Evolutionary conservation across 2,113 vertebrate genomes (phyloP).

Genomic region (Patagioenas fasciata): DNA sequence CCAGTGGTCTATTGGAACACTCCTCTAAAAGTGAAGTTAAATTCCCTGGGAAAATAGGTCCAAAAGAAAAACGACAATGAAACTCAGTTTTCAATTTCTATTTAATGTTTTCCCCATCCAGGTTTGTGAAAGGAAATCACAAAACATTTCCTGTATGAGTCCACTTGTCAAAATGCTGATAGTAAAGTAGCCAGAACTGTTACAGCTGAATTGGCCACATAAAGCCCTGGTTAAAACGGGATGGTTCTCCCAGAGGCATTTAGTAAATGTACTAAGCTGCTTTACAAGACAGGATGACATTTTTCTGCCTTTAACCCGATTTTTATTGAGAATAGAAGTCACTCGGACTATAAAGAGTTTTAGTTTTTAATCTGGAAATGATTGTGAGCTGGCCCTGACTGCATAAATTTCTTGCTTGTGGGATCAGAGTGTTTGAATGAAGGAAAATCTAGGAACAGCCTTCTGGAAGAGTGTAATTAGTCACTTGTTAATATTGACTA

Average conservation of each 20-base stretch:
- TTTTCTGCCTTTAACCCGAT: slow-evolving; percentile 36
- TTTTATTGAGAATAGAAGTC: slow-evolving; percentile 37
- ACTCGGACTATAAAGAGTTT: background rate
- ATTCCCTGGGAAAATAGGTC: slow-evolving; percentile 38
- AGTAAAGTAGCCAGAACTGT: slow-evolving; percentile 47
- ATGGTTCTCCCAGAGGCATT: slow-evolving; percentile 42
- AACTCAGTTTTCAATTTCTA: background rate
- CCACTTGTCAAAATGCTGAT: slow-evolving; percentile 41
- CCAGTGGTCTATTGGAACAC: background rate
- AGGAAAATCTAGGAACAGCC: background rate
- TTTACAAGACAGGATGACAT: slow-evolving; percentile 46
- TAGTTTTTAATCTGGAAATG: background rate
- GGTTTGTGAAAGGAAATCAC: slow-evolving; percentile 36
- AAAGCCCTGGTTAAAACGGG: slow-evolving; percentile 50
- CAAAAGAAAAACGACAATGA: slow-evolving; percentile 5
- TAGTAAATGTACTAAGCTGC: slow-evolving; percentile 31
- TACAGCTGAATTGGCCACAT: slow-evolving; percentile 54
- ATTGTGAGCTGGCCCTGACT: background rate
- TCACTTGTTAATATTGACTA: background rate
- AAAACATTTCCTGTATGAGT: slow-evolving; percentile 39
- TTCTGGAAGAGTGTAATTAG: background rate
- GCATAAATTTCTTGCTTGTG: background rate
- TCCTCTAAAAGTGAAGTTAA: slow-evolving; percentile 42
- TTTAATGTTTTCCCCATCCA: slow-evolving; percentile 29
- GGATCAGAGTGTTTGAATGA: background rate